phyloP scores from a whole-genome alignment of 2,113 vertebrate species.

The Hypanus sabinus region DNA sequence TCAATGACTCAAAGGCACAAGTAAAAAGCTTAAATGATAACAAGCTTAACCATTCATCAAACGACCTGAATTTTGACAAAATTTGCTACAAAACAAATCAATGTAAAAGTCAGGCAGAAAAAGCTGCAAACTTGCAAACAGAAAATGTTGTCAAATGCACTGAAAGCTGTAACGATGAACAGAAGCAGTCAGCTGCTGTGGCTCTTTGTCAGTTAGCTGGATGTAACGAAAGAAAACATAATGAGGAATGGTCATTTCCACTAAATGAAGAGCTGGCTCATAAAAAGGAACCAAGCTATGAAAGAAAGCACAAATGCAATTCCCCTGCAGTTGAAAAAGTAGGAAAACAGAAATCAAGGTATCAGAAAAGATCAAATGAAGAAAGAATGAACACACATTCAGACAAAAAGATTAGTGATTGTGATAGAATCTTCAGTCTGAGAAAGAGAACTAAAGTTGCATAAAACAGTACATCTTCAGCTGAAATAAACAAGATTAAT shows the following conservation, averaged over 20 bases:
- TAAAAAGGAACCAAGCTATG: conserved; percentile 41
- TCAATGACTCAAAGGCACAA: not conserved
- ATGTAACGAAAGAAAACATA: conserved; percentile 55
- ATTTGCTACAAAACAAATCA: not conserved
- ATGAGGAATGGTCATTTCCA: not conserved
- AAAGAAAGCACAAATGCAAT: not conserved
- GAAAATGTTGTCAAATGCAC: not conserved
- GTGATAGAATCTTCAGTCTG: conserved; percentile 58
- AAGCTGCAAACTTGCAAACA: not conserved
- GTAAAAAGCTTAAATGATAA: not conserved
- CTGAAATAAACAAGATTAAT: conserved; percentile 20
- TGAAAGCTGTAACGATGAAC: conserved; percentile 58
- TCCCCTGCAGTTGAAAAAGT: not conserved
- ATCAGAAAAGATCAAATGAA: conserved; percentile 63
- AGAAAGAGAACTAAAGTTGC: conserved; percentile 71
- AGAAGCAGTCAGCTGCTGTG: conserved; percentile 84
- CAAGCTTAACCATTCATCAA: not conserved
- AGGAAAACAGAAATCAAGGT: conserved; percentile 50
- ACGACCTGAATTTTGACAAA: not conserved
- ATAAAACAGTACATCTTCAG: conserved; percentile 44
- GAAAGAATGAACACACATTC: conserved; percentile 54
- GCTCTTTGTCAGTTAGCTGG: conserved; percentile 85
- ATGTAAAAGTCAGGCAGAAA: not conserved
- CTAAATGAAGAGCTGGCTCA: conserved; percentile 39
- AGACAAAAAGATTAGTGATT: conserved; percentile 53